Conservation (phyloP, 2,113 vertebrate species). For the Chauna torquata region DNA sequence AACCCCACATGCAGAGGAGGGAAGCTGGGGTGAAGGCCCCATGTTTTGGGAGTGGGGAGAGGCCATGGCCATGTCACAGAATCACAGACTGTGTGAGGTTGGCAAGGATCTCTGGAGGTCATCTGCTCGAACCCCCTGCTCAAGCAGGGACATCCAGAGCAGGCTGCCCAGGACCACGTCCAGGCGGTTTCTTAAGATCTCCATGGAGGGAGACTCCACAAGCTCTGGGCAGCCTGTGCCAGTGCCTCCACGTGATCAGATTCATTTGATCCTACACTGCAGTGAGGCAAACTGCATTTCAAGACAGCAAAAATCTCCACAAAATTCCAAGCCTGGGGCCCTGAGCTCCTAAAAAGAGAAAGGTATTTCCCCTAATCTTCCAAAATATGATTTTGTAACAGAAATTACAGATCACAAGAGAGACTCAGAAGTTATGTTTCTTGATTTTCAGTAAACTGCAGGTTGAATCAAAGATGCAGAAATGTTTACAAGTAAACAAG, state of each 20-base stretch:
- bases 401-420: neutral
- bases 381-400: neutral
- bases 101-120: neutral
- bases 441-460: conserved; percentile 61
- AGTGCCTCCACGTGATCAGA: neutral
- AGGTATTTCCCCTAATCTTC: neutral
- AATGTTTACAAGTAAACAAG: conserved; percentile 66
- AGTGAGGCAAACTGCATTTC: neutral
- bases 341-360: neutral
- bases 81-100: neutral
- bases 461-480: conserved; percentile 28
- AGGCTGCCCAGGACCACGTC: neutral
- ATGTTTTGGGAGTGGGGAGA: neutral
- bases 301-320: neutral
- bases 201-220: neutral
- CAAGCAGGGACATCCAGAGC: neutral
- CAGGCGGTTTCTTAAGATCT: neutral
- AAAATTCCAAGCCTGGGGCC: neutral
- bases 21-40: neutral
- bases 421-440: neutral
- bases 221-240: neutral
- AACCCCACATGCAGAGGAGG: neutral
- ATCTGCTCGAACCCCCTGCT: neutral
- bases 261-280: neutral
- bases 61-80: neutral